These are phyloP conservation scores for Pararge aegeria DNA, from an alignment of 1,140 invertebrate genomes.

Conservation along the genomic window DNA sequence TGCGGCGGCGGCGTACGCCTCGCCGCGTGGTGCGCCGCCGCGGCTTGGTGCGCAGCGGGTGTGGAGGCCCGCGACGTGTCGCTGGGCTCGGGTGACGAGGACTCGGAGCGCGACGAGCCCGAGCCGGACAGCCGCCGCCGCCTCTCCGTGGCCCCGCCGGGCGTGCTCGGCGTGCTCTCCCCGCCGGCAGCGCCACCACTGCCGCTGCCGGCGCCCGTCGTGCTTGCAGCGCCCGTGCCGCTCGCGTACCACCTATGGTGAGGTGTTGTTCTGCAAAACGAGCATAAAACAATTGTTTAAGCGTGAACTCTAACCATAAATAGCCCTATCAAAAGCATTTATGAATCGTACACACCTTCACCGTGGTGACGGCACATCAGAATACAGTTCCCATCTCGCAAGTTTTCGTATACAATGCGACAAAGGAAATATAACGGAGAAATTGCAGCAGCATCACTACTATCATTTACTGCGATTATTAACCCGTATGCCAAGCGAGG, in stretches of 20 bases:
- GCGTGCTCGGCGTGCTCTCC: slow-evolving; percentile 67
- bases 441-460: too few species aligned
- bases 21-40: slow-evolving; percentile 42
- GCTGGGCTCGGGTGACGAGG: slow-evolving; percentile 64
- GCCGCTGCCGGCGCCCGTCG: slow-evolving; percentile 2
- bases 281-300: neutral
- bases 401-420: too few species aligned
- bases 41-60: slow-evolving; percentile 50
- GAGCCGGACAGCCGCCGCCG: slow-evolving; percentile 60
- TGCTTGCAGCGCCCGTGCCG: slow-evolving; percentile 30
- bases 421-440: too few species aligned
- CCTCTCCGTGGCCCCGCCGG: slow-evolving; percentile 56
- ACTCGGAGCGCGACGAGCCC: slow-evolving; percentile 63
- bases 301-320: too few species aligned
- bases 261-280: slow-evolving; percentile 50
- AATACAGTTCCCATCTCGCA: too few species aligned
- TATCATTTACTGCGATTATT: too few species aligned
- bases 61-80: slow-evolving; percentile 68
- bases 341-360: too few species aligned
- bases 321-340: too few species aligned
- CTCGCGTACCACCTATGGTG: slow-evolving; percentile 65
- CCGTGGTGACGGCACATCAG: too few species aligned
- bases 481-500: too few species aligned
- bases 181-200: slow-evolving; percentile 43
- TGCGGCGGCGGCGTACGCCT: slow-evolving; percentile 48